Evolutionary conservation across 2,113 vertebrate species (phyloP).

Genomic region (Clarias batrachus): DNA sequence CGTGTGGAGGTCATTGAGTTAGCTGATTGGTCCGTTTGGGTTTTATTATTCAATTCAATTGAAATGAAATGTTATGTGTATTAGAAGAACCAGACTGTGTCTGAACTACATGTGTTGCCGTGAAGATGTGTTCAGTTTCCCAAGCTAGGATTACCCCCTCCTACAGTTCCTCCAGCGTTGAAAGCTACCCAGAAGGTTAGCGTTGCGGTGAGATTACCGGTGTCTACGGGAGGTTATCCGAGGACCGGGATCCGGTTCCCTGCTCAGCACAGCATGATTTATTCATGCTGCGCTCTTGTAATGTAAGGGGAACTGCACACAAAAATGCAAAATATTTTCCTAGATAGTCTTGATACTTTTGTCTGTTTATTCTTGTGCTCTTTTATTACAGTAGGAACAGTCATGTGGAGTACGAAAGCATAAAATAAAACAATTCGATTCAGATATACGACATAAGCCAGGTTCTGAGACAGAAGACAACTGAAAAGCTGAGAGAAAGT

Average conservation of each 20-base stretch:
- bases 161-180: slow-evolving; percentile 25
- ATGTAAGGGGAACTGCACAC: neutral
- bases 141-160: slow-evolving; percentile 51
- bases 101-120: neutral
- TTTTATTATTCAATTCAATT: neutral
- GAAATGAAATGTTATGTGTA: too few relatives aligned
- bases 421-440: slow-evolving; percentile 7
- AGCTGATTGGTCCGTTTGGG: neutral
- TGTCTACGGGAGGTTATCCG: neutral
- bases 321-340: slow-evolving; percentile 18
- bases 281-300: slow-evolving; percentile 37
- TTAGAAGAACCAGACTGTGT: neutral
- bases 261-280: slow-evolving; percentile 33
- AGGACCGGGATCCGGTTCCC: slow-evolving; percentile 36
- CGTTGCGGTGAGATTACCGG: slow-evolving; percentile 22
- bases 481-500: slow-evolving; percentile 27
- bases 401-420: neutral
- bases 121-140: slow-evolving; percentile 4
- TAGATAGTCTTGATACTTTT: neutral
- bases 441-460: neutral
- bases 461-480: neutral
- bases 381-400: neutral
- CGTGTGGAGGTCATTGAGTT: neutral
- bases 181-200: slow-evolving; percentile 24
- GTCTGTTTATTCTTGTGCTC: neutral